Conservation (phyloP, 2,113 vertebrate species). For the Trematocara nigrifrons region DNA sequence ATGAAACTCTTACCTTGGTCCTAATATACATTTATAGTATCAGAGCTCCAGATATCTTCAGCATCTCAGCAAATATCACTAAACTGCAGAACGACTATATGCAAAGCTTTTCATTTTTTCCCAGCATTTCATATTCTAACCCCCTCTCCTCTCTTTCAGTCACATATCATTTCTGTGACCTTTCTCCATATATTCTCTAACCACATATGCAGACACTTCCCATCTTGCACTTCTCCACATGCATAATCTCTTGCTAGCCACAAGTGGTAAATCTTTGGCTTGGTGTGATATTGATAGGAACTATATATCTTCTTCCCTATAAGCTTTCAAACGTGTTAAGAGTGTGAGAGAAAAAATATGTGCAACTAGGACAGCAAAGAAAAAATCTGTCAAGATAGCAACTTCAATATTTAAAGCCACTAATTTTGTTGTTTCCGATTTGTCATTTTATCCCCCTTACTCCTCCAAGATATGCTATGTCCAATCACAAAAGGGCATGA, state of each 20-base stretch:
- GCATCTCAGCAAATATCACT: neutral
- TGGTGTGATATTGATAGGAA: constrained; percentile 6
- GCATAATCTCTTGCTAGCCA: constrained; percentile 11
- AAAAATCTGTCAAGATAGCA: neutral
- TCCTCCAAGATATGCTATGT: neutral
- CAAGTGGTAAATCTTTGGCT: constrained; percentile 19
- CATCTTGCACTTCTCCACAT: constrained; percentile 12
- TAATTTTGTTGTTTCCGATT: neutral
- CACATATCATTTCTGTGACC: constrained; percentile 29
- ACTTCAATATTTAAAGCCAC: neutral
- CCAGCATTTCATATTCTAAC: neutral
- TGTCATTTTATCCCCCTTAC: neutral
- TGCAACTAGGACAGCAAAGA: neutral
- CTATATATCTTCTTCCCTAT: neutral
- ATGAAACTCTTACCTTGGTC: neutral
- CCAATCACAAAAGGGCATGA: neutral
- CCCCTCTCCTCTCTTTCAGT: neutral
- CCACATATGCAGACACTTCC: constrained; percentile 27
- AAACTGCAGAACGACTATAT: constrained; percentile 1
- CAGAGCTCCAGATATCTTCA: neutral
- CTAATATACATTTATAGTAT: neutral
- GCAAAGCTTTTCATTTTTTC: neutral
- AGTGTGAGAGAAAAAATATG: neutral
- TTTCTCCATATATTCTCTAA: constrained; percentile 27
- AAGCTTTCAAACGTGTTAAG: neutral